Evolutionary conservation across 2,888 invertebrate genomes (phyloP), one percentile per base, ranked within the genome.

Genomic region (Heliconius sara): DNA sequence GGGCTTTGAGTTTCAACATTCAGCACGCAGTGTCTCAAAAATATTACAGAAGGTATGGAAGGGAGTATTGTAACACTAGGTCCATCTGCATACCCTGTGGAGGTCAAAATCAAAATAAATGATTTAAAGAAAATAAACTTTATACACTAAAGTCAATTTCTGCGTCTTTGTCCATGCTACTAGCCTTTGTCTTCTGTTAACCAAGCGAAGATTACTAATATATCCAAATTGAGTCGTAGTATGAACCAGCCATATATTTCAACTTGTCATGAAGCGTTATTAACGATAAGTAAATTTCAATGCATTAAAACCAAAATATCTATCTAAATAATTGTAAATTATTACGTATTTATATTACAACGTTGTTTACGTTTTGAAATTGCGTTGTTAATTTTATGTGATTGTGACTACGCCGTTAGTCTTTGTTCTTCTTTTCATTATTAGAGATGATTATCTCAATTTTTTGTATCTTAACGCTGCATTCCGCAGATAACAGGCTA

Each of bases 301-400:
- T 25, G 34, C 16, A 34, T 57, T 27, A 12, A 34, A 60, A 73
- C 60, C 25, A 60, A 73, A 73, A 60, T 73, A 73, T 39, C 39
- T 39, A 25, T 25, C 9, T n/a, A n/a, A n/a, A n/a, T n/a, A 73
- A 73, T 39, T 52, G 22, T 34, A 34, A 73, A 39, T 34, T 73
- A 73, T 73, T 60, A 60, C 73, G 30, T 30, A 39, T 57, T 73
- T 34, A 60, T 60, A 34, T 13, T 47, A 73, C 73, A 73, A 73
- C 22, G 57, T 73, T 60, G 60, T 73, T 73, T 73, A 73, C 60
- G 39, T 60, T n/a, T 73, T 25, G 60, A 39, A 73, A 60, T 34
- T 60, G 60, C 39, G 73, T 4, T n/a, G 39, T 25, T 39, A 60
- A 73, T 72, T 52, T 57, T 0, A 60, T 34, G 34, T 73, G 52